Conservation (phyloP, 1,140 invertebrate genomes). For the Pissodes strobi region DNA sequence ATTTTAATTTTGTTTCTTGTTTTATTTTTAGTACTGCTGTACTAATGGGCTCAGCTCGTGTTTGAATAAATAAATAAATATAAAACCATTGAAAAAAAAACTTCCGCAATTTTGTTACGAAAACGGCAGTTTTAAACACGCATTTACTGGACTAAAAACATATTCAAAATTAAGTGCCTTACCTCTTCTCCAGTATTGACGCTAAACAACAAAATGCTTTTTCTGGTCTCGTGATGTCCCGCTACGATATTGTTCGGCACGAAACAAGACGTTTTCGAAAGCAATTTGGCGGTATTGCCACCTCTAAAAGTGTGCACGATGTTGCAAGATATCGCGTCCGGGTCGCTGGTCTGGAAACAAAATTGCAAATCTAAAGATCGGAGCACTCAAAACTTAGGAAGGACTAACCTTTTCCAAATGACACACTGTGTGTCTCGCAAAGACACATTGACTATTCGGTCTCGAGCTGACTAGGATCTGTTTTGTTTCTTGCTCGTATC, state of each 20-base stretch:
- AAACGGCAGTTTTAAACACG: no score
- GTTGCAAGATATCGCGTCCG: conserved; percentile 59
- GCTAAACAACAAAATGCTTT: conserved; percentile 69
- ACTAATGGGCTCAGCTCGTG: no score
- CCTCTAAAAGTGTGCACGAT: conserved; percentile 65
- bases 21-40: no score
- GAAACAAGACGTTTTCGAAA: conserved; percentile 64
- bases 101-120: no score
- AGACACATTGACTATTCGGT: conserved; percentile 58
- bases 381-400: no score
- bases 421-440: conserved; percentile 67
- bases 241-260: conserved; percentile 63
- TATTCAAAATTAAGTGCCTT: background rate
- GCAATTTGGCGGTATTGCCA: conserved; percentile 64
- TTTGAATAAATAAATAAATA: no score
- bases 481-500: conserved; percentile 67
- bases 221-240: conserved; percentile 68
- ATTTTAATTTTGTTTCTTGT: no score
- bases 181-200: conserved; percentile 56
- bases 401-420: conserved; percentile 58
- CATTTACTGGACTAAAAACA: no score
- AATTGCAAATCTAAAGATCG: no score
- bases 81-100: no score
- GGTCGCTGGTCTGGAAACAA: conserved; percentile 46
- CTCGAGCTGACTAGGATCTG: conserved; percentile 68